Evolutionary conservation across 1,140 invertebrate species (phyloP), one percentile per base, ranked within the genome.

Genomic region (Lepidostoma basale): DNA sequence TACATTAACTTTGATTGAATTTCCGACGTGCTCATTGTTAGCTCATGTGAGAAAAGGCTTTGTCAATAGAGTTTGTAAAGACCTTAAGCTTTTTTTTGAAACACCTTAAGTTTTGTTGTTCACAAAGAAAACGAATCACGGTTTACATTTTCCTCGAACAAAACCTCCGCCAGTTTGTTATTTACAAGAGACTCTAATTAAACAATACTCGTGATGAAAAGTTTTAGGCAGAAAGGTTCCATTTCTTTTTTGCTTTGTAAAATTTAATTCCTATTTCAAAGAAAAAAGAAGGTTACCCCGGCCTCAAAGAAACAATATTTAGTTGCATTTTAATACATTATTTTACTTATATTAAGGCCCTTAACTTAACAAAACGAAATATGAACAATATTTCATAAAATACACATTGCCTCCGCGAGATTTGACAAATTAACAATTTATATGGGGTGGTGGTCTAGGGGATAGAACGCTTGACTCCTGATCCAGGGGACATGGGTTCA

Each of bases 151-250:
- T 28, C n/a, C 10, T 10, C 25, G 26, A 54, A 54, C 49, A 30
- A 26, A 28, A 54, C 49, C 49, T 54, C 30, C 25, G 49, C 30
- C 49, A 54, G 49, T n/a, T 54, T 54, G 47, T 26, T 52, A 54
- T 54, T 54, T 54, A 28, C 26, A 54, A 54, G n/a, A 54, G 49
- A 54, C 49, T 47, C 44, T 54, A 54, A 54, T 54, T 54, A 54
- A 54, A 54, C 14, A 54, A 33, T 54, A 6, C 49, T 54, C 49
- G n/a, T 54, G 49, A 54, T 54, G 25, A n/a, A 33, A 54, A 54
- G n/a, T 54, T 54, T 54, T 16, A 14, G 49, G 0, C 10, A 8
- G 2, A 28, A 54, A 33, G 26, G 49, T 28, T 20, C n/a, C 8
- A 23, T 49, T 54, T 1, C 30, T 54, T 54, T 12, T 36, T 16